Conservation (phyloP, 2,797 vertebrate species). For the Hydrophis major region DNA sequence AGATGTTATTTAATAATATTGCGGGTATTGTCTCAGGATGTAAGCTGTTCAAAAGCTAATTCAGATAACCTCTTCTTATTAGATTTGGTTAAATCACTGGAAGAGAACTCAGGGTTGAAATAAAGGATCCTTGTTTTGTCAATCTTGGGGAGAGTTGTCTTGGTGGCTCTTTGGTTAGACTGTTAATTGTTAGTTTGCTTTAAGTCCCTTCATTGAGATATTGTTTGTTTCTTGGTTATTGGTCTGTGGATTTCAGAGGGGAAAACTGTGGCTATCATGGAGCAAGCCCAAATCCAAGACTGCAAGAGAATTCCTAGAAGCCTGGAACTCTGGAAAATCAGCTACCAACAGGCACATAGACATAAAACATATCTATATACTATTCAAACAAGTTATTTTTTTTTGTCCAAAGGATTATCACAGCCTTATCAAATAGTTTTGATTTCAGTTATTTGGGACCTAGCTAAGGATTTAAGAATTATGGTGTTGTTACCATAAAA, state of each 20-base stretch:
- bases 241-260: background rate
- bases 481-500: background rate
- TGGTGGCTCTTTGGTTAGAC: background rate
- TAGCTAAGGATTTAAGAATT: background rate
- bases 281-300: background rate
- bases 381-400: background rate
- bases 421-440: background rate
- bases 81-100: background rate
- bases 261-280: background rate
- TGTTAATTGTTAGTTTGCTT: background rate
- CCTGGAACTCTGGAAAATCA: background rate
- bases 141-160: background rate
- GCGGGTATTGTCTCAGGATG: background rate
- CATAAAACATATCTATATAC: background rate
- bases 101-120: background rate
- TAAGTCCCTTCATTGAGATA: background rate
- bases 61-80: background rate
- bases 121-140: background rate
- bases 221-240: background rate
- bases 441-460: background rate
- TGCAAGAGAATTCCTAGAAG: background rate
- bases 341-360: background rate
- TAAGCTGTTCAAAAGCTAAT: background rate
- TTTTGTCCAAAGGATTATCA: background rate
- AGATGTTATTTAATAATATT: background rate